A percentile compares a stretch with the other conserved stretches of the same genome.
These are phyloP conservation scores for Galleria mellonella DNA, from an alignment of 1,140 invertebrate genomes.

Conservation along the genomic window DNA sequence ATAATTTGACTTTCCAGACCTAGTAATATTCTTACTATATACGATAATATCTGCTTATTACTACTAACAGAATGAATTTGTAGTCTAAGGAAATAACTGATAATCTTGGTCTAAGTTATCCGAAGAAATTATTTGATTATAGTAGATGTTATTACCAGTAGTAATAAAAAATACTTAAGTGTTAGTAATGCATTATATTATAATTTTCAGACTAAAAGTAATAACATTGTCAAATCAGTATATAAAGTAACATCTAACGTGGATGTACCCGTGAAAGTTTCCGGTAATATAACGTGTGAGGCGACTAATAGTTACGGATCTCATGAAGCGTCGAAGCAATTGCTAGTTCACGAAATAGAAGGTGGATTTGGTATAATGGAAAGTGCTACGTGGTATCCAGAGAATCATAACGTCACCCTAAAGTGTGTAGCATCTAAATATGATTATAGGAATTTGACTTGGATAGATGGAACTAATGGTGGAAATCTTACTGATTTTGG, in stretches of 20 bases:
- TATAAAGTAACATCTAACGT: constrained; percentile 30
- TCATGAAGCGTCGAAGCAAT: constrained; percentile 1
- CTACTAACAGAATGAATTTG: too few relatives aligned
- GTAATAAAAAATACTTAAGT: too few relatives aligned
- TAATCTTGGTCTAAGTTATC: too few relatives aligned
- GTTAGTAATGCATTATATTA: constrained; percentile 1
- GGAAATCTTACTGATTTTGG: constrained; percentile 13
- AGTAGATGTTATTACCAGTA: too few relatives aligned
- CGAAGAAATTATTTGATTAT: too few relatives aligned
- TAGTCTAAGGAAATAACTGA: too few relatives aligned
- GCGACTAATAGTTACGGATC: constrained; percentile 19
- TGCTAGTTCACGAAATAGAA: constrained; percentile 43
- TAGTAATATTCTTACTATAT: too few relatives aligned
- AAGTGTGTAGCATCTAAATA: constrained; percentile 49
- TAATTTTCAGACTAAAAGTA: constrained; percentile 14
- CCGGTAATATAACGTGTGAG: constrained; percentile 42
- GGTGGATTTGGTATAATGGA: constrained; percentile 45
- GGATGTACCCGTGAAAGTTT: constrained; percentile 16
- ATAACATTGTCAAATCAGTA: constrained; percentile 10
- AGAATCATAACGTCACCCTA: constrained; percentile 32
- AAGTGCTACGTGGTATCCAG: constrained; percentile 33
- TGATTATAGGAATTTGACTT: constrained; percentile 37
- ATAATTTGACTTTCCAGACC: too few relatives aligned
- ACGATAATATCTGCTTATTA: too few relatives aligned
- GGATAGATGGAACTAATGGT: constrained; percentile 16